A percentile compares a stretch with the other conserved stretches of the same genome.
phyloP scores from a whole-genome alignment of 53 echinoderm and acorn worm genomes.

The Patiria pectinifera region DNA sequence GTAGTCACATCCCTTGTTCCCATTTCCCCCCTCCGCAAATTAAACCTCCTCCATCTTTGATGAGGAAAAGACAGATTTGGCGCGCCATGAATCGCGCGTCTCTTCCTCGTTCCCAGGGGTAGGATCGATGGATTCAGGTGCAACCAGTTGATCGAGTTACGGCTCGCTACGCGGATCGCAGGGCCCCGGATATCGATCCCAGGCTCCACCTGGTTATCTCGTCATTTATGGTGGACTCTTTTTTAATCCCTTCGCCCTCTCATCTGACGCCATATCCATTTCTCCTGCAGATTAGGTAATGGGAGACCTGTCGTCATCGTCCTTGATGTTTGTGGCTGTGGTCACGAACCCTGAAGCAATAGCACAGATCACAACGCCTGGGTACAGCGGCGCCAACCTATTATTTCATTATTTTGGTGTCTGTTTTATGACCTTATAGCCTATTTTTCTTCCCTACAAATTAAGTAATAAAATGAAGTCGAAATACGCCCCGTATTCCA shows the following conservation, averaged over 20 bases:
- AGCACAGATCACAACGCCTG: background rate
- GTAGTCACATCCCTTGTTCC: background rate
- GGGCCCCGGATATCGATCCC: constrained; percentile 17
- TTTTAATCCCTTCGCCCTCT: background rate
- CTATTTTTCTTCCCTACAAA: background rate
- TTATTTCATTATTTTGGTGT: background rate
- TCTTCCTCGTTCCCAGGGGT: background rate
- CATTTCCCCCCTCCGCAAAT: background rate
- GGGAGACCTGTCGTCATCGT: background rate
- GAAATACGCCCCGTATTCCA: too few relatives aligned
- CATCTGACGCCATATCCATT: constrained; percentile 13
- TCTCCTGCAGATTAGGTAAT: background rate
- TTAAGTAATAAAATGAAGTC: background rate
- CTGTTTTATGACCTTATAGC: background rate
- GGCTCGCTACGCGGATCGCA: background rate
- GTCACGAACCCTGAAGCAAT: background rate
- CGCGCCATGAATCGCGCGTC: background rate
- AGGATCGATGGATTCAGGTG: constrained; percentile 40
- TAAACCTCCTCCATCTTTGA: background rate
- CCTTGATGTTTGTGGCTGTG: background rate
- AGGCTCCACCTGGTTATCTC: constrained; percentile 40
- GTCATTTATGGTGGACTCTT: constrained; percentile 16
- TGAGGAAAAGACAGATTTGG: background rate
- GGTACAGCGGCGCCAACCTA: background rate
- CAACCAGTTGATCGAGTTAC: constrained; percentile 57